Percentiles rank a stretch among this genome's conserved stretches.
These are phyloP conservation scores for Aphis gossypii DNA, from an alignment of 1,140 invertebrate species.

Conservation along the genomic window DNA sequence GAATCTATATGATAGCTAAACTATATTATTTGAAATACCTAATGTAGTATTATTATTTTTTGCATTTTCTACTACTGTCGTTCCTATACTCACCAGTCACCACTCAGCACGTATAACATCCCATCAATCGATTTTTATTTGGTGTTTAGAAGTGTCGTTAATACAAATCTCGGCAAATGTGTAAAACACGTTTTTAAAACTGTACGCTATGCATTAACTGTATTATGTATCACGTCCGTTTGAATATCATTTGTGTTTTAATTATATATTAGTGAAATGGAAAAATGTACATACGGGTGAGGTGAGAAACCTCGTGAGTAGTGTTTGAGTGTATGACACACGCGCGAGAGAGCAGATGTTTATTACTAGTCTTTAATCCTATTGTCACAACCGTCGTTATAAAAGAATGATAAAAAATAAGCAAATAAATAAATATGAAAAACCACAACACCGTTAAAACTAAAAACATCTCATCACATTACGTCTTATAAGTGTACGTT, in stretches of 20 bases:
- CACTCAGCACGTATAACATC: no score
- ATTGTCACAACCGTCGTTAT: not conserved
- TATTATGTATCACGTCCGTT: not conserved
- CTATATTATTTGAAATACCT: no score
- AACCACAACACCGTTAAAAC: not conserved
- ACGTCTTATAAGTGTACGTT: not conserved
- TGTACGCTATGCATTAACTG: not conserved
- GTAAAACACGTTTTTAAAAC: not conserved
- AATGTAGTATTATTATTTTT: no score
- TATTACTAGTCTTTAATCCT: not conserved
- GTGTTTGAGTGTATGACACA: not conserved
- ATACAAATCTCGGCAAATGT: not conserved
- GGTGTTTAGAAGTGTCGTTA: not conserved
- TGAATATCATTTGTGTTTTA: not conserved
- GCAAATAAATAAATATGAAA: not conserved
- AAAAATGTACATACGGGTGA: not conserved
- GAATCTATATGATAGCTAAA: no score
- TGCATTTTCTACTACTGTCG: no score
- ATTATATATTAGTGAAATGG: not conserved
- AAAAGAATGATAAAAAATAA: not conserved
- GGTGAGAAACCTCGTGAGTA: not conserved
- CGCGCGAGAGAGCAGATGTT: no score
- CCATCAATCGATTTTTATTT: not conserved
- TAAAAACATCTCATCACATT: not conserved
- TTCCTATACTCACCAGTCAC: no score